A percentile compares a stretch with the other conserved stretches of the same genome.
Evolutionary conservation across 2,888 invertebrate genomes (phyloP).

Genomic region (Mellilla xanthometata): DNA sequence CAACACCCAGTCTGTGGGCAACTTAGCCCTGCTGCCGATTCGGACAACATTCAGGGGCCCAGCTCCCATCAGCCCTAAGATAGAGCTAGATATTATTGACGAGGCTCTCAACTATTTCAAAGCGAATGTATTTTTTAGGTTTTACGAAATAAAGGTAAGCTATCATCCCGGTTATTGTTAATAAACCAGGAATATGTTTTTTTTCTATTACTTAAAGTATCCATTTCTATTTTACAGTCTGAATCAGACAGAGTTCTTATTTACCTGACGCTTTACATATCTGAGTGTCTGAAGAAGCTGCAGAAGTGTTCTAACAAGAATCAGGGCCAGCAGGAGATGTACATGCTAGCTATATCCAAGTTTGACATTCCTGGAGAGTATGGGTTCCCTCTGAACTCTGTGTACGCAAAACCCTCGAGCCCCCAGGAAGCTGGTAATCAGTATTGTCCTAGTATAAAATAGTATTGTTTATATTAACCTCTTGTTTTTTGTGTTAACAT

Average conservation of each 20-base stretch:
- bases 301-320: constrained; percentile 95
- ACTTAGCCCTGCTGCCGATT: constrained; percentile 95
- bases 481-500: not conserved
- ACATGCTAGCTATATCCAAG: constrained; percentile 95
- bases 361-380: constrained; percentile 98
- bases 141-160: constrained; percentile 98
- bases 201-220: constrained; percentile 7
- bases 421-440: constrained; percentile 90
- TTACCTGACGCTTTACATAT: constrained; percentile 98
- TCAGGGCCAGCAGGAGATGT: constrained; percentile 97
- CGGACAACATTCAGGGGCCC: constrained; percentile 96
- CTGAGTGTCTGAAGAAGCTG: constrained; percentile 97
- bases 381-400: constrained; percentile 97
- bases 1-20: constrained; percentile 90
- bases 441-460: no score
- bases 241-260: constrained; percentile 98
- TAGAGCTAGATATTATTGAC: constrained; percentile 96
- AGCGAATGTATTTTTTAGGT: constrained; percentile 99
- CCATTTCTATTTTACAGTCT: constrained; percentile 87
- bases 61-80: constrained; percentile 86
- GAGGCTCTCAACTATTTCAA: constrained; percentile 98
- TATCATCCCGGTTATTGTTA: no score
- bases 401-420: constrained; percentile 93
- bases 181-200: not conserved
- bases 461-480: no score